phyloP scores from a whole-genome alignment of 1,140 invertebrate species.

The Plectrocnemia conspersa region DNA sequence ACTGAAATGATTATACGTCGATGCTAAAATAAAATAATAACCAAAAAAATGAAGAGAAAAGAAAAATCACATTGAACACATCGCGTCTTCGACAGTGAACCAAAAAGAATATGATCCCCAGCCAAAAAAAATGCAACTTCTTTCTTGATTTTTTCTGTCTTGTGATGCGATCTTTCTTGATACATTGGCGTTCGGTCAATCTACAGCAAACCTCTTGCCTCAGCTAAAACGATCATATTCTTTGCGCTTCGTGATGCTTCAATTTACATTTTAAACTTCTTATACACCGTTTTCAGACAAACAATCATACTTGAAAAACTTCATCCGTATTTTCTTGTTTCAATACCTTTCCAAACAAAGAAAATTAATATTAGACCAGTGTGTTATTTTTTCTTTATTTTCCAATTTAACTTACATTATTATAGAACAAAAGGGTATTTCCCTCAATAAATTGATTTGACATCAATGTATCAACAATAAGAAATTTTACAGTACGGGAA shows the following conservation, averaged over 20 bases:
- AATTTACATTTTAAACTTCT: conserved; percentile 24
- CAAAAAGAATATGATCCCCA: conserved; percentile 35
- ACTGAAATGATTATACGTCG: too few relatives aligned
- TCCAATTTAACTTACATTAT: too few relatives aligned
- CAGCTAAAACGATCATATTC: conserved; percentile 32
- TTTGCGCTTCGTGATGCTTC: conserved; percentile 27
- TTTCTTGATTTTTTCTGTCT: conserved; percentile 35
- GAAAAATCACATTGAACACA: neutral
- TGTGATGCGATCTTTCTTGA: conserved; percentile 22
- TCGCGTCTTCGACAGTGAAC: conserved; percentile 5
- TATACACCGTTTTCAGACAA: conserved; percentile 30
- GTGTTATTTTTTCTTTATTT: conserved; percentile 20
- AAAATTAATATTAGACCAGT: conserved; percentile 55
- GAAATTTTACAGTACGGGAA: too few relatives aligned
- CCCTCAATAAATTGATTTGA: too few relatives aligned
- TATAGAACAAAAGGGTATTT: too few relatives aligned
- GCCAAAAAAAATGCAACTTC: conserved; percentile 30
- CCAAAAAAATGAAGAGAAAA: conserved; percentile 9
- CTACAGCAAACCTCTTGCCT: conserved; percentile 17
- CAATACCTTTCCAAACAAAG: conserved; percentile 56
- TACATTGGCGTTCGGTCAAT: conserved; percentile 16
- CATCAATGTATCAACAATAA: too few relatives aligned
- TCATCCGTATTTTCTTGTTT: conserved; percentile 57
- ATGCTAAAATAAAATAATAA: conserved; percentile 1
- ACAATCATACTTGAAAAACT: conserved; percentile 46